phyloP scores from a whole-genome alignment of 2,113 vertebrate genomes.

The Dasyornis broadbenti region DNA sequence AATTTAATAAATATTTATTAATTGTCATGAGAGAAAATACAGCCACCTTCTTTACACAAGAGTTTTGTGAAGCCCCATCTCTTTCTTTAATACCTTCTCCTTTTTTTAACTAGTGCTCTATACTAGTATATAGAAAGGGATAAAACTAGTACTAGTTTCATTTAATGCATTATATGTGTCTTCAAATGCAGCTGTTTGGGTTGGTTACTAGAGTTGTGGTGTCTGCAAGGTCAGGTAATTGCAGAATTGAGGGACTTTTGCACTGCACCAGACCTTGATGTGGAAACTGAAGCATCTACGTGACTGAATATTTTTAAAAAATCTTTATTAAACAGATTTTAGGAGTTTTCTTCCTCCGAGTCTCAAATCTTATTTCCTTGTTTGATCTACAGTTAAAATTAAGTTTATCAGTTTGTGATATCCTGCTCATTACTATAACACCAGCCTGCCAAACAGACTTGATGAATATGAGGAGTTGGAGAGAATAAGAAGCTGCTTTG shows the following conservation, averaged over 20 bases:
- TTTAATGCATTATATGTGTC: background rate
- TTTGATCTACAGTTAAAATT: background rate
- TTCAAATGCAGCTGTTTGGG: background rate
- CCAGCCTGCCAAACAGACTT: background rate
- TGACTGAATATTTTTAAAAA: background rate
- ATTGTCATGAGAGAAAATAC: background rate
- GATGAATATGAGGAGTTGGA: background rate
- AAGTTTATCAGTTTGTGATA: conserved; percentile 1
- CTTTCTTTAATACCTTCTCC: background rate
- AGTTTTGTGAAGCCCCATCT: background rate
- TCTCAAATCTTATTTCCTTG: background rate
- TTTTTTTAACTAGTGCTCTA: background rate
- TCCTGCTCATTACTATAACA: conserved; percentile 1
- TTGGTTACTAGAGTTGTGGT: background rate
- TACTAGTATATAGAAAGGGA: background rate
- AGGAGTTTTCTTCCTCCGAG: background rate
- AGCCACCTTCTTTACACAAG: background rate
- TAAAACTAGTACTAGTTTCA: background rate
- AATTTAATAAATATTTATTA: too few relatives aligned
- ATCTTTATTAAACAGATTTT: background rate
- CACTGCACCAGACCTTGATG: background rate
- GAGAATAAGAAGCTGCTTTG: background rate
- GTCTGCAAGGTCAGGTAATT: background rate
- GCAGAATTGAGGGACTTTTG: background rate
- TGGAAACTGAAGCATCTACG: background rate